phyloP scores from a whole-genome alignment of 2,797 vertebrate species.

The Meriones psammophilus region DNA sequence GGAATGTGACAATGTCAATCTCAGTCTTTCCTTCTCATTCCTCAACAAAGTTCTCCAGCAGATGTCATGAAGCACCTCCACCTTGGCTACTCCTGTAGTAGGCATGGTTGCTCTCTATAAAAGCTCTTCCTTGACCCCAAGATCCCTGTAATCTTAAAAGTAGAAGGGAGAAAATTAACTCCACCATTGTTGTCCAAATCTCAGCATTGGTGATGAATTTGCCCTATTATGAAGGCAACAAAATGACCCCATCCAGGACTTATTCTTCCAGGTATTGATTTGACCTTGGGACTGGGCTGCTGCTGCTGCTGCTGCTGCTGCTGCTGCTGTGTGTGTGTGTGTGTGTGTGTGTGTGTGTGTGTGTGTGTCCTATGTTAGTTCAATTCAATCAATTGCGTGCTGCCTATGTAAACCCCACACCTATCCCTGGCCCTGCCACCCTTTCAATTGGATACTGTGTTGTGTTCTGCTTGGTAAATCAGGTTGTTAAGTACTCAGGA shows the following conservation, averaged over 20 bases:
- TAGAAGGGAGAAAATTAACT: neutral
- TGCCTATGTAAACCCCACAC: slow-evolving; percentile 35
- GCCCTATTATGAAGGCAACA: neutral
- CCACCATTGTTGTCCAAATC: neutral
- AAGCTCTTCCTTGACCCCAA: neutral
- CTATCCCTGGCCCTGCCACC: neutral
- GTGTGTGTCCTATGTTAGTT: neutral
- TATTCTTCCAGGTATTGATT: neutral
- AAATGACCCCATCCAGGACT: neutral
- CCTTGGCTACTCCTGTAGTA: neutral
- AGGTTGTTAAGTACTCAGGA: neutral
- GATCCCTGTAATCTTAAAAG: too few relatives aligned
- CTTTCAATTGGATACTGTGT: slow-evolving; percentile 55
- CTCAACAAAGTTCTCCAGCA: neutral
- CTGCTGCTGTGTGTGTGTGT: neutral
- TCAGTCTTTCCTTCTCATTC: fast-evolving
- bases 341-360: neutral
- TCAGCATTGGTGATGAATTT: neutral
- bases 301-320: too few relatives aligned
- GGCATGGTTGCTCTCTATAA: neutral
- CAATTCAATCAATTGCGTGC: slow-evolving; percentile 43
- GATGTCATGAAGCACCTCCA: neutral
- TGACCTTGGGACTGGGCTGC: neutral
- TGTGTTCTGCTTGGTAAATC: slow-evolving; percentile 48
- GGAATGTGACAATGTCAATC: neutral